These are phyloP conservation scores for Exephanes ischioxanthus DNA, from an alignment of 2,888 invertebrate species.

Conservation along the genomic window DNA sequence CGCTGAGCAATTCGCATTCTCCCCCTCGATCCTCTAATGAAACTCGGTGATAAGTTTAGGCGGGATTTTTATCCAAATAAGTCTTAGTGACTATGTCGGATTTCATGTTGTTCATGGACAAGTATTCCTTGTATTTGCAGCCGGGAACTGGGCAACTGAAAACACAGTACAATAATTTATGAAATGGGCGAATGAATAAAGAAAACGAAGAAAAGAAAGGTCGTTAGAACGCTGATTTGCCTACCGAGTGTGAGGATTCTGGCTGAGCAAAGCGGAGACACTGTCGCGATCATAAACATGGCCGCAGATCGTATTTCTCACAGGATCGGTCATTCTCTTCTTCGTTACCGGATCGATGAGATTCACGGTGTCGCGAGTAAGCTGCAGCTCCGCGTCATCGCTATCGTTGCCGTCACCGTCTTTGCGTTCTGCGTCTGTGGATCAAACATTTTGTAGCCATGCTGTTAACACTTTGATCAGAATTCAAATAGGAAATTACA, in stretches of 20 bases:
- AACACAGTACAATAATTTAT: slow-evolving; percentile 31
- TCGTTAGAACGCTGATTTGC: not conserved
- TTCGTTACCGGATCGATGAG: slow-evolving; percentile 82
- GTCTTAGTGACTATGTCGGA: slow-evolving; percentile 76
- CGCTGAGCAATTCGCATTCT: slow-evolving; percentile 10
- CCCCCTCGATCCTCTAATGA: slow-evolving; percentile 1
- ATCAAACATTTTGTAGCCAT: not conserved
- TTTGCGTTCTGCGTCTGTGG: slow-evolving; percentile 30
- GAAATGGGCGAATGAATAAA: not conserved
- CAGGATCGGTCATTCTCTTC: slow-evolving; percentile 79
- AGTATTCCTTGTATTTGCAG: slow-evolving; percentile 75
- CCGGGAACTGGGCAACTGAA: slow-evolving; percentile 81
- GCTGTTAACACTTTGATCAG: not conserved
- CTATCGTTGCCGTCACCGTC: slow-evolving; percentile 24
- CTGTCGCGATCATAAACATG: slow-evolving; percentile 80
- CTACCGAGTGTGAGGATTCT: slow-evolving; percentile 78
- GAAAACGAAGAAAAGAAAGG: not conserved
- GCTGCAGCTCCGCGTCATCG: slow-evolving; percentile 75
- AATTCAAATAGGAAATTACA: no score
- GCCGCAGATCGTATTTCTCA: slow-evolving; percentile 79
- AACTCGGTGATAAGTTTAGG: slow-evolving; percentile 4
- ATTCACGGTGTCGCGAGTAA: slow-evolving; percentile 74
- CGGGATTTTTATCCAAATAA: slow-evolving; percentile 76
- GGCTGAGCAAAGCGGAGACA: slow-evolving; percentile 74
- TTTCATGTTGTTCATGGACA: slow-evolving; percentile 72